A percentile compares a stretch with the other conserved stretches of the same genome.
phyloP scores from a whole-genome alignment of 2,888 invertebrate genomes.

The Ectemnius cavifrons region DNA sequence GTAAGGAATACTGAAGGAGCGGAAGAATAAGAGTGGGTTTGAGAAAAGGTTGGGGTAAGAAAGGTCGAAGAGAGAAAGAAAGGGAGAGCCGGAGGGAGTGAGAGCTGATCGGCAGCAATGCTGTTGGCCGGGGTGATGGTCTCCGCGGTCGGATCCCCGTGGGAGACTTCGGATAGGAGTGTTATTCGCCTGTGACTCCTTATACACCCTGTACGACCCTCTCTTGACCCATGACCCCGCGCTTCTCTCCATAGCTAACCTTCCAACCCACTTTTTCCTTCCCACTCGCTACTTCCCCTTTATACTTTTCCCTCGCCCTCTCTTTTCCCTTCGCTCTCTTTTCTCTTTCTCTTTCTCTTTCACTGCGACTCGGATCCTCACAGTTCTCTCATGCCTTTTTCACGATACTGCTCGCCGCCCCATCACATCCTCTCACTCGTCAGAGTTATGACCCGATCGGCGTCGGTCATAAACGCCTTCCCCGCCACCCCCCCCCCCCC shows the following conservation, averaged over 20 bases:
- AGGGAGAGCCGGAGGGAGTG: slow-evolving; percentile 27
- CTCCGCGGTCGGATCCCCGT: slow-evolving; percentile 58
- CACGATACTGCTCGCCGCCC: not conserved
- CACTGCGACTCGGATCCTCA: not conserved
- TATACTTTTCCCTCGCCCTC: not conserved
- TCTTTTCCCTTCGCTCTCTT: not conserved
- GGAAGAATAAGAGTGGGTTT: slow-evolving; percentile 15
- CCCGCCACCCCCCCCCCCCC: not conserved
- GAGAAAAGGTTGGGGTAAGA: slow-evolving; percentile 33
- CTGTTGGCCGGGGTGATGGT: slow-evolving; percentile 49
- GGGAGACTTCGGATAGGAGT: slow-evolving; percentile 65
- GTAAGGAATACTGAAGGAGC: not conserved
- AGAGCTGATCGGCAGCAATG: slow-evolving; percentile 58
- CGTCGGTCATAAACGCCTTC: slow-evolving; percentile 8
- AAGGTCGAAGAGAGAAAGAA: slow-evolving; percentile 55
- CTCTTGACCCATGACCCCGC: slow-evolving; percentile 48
- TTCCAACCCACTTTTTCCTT: slow-evolving; percentile 26
- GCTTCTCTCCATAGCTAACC: slow-evolving; percentile 23
- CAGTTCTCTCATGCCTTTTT: not conserved
- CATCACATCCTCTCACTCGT: no score
- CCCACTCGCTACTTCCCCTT: not conserved
- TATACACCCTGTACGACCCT: slow-evolving; percentile 51
- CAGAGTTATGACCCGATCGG: no score
- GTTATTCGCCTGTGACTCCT: slow-evolving; percentile 68
- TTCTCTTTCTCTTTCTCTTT: slow-evolving; percentile 21